phyloP scores from a whole-genome alignment of 2,797 vertebrate genomes.

The Rhynchotus rufescens region DNA sequence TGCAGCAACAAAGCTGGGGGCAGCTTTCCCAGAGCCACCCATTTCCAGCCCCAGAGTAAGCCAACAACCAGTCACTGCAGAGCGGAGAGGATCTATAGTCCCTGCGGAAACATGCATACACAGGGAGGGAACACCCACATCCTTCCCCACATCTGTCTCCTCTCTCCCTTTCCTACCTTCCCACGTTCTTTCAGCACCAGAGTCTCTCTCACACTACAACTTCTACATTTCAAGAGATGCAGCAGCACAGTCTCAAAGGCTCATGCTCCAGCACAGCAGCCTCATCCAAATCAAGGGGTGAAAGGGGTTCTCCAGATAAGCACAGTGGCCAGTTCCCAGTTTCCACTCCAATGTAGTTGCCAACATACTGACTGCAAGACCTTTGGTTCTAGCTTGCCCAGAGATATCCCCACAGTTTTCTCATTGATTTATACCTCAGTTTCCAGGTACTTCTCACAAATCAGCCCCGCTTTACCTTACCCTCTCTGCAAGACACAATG shows the following conservation, averaged over 20 bases:
- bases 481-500: neutral
- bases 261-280: neutral
- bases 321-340: neutral
- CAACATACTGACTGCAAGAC: accelerated
- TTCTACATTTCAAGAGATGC: neutral
- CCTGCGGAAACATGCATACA: neutral
- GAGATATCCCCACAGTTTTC: neutral
- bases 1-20: neutral
- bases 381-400: neutral
- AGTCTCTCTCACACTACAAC: neutral
- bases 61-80: neutral
- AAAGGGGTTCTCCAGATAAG: neutral
- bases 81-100: neutral
- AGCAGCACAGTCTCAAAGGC: neutral
- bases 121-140: neutral
- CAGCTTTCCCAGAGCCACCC: neutral
- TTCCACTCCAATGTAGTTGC: neutral
- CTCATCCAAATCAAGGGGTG: neutral
- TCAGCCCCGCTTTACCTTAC: neutral
- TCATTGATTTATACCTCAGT: neutral
- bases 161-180: neutral
- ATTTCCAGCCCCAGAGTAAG: neutral
- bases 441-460: neutral
- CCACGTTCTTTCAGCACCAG: neutral
- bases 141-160: neutral